A percentile compares a stretch with the other conserved stretches of the same genome.
Conservation (phyloP, 2,113 vertebrate species). For the Promerops cafer region DNA sequence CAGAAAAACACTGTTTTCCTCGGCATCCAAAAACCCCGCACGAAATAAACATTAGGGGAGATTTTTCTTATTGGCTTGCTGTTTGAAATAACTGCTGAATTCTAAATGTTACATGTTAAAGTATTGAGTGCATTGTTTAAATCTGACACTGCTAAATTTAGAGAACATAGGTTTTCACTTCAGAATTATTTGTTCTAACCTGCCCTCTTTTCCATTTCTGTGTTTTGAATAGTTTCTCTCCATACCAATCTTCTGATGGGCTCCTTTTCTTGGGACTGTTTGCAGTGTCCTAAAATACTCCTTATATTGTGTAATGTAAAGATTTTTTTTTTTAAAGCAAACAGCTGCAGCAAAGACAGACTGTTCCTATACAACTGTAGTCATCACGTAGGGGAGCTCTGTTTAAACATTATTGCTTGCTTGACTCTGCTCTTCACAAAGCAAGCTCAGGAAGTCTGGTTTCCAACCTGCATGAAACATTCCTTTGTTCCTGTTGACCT, state of each 20-base stretch:
- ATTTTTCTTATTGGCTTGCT: not conserved
- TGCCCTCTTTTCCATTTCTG: not conserved
- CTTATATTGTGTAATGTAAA: not conserved
- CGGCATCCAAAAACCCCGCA: not conserved
- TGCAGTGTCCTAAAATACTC: not conserved
- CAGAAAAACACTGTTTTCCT: not conserved
- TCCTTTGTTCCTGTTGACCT: not conserved
- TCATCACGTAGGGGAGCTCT: not conserved
- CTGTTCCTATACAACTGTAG: not conserved
- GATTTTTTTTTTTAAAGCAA: not conserved
- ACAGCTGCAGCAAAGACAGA: not conserved
- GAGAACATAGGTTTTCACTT: not conserved
- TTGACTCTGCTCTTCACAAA: not conserved
- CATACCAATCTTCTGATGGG: not conserved
- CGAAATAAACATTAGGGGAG: accelerated
- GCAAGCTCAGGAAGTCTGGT: not conserved
- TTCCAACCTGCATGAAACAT: not conserved
- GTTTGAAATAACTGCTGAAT: not conserved
- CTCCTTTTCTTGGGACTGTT: not conserved
- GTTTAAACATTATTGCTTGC: not conserved
- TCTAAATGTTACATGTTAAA: not conserved
- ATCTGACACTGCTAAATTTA: not conserved
- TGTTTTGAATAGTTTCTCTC: not conserved
- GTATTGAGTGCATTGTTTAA: not conserved
- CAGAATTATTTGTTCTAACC: not conserved